Percentiles rank a stretch among this genome's conserved stretches.
Conservation (phyloP, 2,113 vertebrate species). For the Girardinichthys multiradiatus region DNA sequence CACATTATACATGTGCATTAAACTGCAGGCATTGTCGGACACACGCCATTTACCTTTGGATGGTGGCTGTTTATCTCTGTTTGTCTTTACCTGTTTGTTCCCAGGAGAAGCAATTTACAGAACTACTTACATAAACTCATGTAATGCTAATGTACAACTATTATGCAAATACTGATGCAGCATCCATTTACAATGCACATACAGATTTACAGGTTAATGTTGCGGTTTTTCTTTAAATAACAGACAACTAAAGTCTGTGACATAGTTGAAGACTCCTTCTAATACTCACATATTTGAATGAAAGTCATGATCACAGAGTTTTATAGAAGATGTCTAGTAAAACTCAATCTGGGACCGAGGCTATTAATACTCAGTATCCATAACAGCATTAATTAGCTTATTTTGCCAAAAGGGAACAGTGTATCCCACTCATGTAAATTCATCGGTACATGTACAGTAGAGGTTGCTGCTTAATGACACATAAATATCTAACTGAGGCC, state of each 20-base stretch:
- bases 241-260: neutral
- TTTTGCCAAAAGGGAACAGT: conserved; percentile 37
- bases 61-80: conserved; percentile 15
- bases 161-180: conserved; percentile 3
- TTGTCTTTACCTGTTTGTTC: conserved; percentile 26
- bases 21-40: neutral
- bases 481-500: conserved; percentile 61
- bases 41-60: conserved; percentile 15
- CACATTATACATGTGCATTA: conserved; percentile 9
- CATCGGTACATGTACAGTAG: conserved; percentile 18
- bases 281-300: neutral
- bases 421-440: conserved; percentile 42
- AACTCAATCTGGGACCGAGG: conserved; percentile 3
- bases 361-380: conserved; percentile 35
- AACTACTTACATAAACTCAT: conserved; percentile 12
- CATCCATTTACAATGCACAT: conserved; percentile 11
- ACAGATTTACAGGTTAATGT: neutral
- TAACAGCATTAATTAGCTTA: conserved; percentile 32
- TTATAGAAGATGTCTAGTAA: conserved; percentile 9
- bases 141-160: conserved; percentile 23
- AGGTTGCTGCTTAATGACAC: conserved; percentile 41
- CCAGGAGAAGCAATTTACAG: conserved; percentile 33
- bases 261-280: neutral
- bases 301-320: neutral
- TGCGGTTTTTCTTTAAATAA: conserved; percentile 20